phyloP scores from a whole-genome alignment of 2,113 vertebrate species.

The Corapipo altera region DNA sequence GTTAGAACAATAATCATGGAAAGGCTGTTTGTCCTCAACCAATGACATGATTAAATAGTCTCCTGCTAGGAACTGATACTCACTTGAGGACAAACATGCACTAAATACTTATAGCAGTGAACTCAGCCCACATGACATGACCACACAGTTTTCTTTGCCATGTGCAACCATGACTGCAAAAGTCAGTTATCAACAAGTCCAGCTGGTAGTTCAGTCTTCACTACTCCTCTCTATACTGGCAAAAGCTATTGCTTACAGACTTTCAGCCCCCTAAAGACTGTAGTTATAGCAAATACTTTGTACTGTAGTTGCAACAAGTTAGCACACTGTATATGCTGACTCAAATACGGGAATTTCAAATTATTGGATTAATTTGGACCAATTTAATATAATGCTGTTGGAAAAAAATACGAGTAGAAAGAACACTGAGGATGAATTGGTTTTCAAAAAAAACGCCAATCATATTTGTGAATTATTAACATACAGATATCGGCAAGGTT shows the following conservation, averaged over 20 bases:
- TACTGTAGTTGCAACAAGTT: not conserved
- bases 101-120: accelerated
- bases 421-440: not conserved
- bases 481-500: not conserved
- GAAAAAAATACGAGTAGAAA: not conserved
- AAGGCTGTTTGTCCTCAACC: not conserved
- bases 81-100: not conserved
- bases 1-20: not conserved
- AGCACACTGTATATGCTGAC: not conserved
- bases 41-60: not conserved
- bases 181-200: not conserved
- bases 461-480: not conserved
- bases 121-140: not conserved
- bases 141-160: not conserved
- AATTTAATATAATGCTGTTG: not conserved
- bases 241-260: not conserved
- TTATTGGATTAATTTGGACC: not conserved
- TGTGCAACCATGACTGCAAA: not conserved
- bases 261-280: not conserved
- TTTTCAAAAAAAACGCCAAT: not conserved
- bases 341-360: not conserved
- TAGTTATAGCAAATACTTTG: not conserved
- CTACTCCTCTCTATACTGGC: not conserved
- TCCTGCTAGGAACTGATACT: not conserved
- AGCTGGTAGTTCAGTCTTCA: not conserved